These are phyloP conservation scores for Tragelaphus oryx DNA, from an alignment of 2,797 vertebrate species.

Conservation along the genomic window DNA sequence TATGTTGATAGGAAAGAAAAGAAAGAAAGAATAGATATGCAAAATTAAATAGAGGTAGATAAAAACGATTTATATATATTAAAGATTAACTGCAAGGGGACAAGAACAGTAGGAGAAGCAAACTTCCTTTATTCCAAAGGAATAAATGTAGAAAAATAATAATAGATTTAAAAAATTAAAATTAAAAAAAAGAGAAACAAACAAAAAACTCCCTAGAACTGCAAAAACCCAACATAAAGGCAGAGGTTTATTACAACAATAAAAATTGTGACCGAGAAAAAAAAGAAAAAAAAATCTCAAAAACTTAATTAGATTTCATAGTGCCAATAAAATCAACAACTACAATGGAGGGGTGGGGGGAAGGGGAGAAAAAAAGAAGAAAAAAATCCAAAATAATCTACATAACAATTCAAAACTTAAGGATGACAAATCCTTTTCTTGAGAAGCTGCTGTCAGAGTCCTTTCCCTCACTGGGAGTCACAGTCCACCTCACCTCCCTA, in stretches of 20 bases:
- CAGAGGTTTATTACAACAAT: background rate
- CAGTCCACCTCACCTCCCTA: background rate
- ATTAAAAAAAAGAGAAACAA: background rate
- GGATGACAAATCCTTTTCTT: background rate
- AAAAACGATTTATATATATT: background rate
- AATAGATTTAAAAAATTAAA: background rate
- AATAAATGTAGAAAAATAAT: background rate
- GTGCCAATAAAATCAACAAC: background rate
- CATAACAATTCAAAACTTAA: background rate
- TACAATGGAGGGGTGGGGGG: fast-evolving
- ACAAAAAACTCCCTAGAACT: background rate
- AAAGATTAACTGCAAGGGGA: no score
- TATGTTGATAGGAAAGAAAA: background rate
- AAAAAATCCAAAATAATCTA: background rate
- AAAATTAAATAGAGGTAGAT: background rate
- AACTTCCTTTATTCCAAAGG: background rate
- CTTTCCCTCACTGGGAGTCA: background rate
- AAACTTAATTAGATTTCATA: background rate
- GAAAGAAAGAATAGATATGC: background rate
- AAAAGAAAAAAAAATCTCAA: background rate
- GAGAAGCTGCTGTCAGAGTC: background rate
- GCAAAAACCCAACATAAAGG: background rate
- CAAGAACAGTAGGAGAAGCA: background rate
- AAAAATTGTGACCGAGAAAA: background rate
- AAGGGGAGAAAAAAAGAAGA: fast-evolving